phyloP scores from a whole-genome alignment of 2,888 invertebrate genomes.

The Rotaria magnacalcarata region DNA sequence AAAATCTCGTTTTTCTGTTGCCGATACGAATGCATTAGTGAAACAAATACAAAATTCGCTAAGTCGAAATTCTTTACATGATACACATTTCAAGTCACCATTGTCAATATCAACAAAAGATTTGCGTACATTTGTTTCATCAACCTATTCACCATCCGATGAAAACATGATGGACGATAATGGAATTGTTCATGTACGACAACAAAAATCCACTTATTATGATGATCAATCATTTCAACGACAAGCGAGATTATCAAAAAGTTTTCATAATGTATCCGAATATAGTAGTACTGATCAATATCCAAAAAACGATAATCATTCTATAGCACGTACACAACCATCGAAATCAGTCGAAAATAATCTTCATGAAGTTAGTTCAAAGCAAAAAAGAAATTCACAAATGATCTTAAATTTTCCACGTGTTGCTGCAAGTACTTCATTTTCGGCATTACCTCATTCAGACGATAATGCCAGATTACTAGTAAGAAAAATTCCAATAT shows the following conservation, averaged over 20 bases:
- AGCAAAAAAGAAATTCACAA: background rate
- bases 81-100: background rate
- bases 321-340: background rate
- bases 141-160: constrained; percentile 8
- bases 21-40: background rate
- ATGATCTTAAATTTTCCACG: background rate
- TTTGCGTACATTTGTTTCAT: background rate
- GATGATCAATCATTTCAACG: constrained; percentile 29
- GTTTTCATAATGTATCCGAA: constrained; percentile 29
- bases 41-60: constrained; percentile 22
- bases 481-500: background rate
- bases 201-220: background rate
- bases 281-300: background rate
- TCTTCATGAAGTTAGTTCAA: background rate
- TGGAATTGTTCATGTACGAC: background rate
- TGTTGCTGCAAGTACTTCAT: background rate
- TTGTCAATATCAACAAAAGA: constrained; percentile 27
- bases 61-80: background rate
- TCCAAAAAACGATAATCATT: background rate
- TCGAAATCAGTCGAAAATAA: constrained; percentile 11
- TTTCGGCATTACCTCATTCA: background rate
- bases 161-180: constrained; percentile 7
- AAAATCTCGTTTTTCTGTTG: background rate
- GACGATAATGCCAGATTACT: constrained; percentile 30
- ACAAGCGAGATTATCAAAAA: constrained; percentile 11